These are phyloP conservation scores for Zelleria hepariella DNA, from an alignment of 2,888 invertebrate species.

Conservation along the genomic window DNA sequence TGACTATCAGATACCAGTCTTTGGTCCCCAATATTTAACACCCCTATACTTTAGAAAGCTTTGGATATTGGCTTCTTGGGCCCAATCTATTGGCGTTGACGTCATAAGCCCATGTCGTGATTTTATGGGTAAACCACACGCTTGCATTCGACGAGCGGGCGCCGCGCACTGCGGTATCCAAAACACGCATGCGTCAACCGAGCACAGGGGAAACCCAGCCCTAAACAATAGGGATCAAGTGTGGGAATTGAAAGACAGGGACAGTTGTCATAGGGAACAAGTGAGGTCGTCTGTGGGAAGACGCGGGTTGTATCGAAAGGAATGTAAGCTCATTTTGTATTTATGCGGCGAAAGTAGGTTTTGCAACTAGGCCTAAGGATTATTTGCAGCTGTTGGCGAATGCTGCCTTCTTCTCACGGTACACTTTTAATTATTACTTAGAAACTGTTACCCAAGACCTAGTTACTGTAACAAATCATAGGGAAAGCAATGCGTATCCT, in stretches of 20 bases:
- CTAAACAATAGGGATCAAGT: constrained; percentile 21
- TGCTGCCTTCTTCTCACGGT: too few species aligned
- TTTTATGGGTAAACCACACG: constrained; percentile 59
- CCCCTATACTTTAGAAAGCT: neutral
- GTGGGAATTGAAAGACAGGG: constrained; percentile 1
- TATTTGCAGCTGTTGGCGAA: too few species aligned
- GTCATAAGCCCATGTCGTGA: constrained; percentile 21
- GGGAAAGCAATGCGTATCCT: too few species aligned
- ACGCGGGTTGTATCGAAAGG: constrained; percentile 29
- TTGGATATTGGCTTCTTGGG: neutral
- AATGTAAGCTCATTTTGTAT: constrained; percentile 19
- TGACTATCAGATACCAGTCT: neutral
- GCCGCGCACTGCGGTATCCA: constrained; percentile 68
- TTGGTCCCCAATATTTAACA: neutral
- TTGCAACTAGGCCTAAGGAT: neutral
- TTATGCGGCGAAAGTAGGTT: neutral
- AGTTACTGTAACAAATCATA: too few species aligned
- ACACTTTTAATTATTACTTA: too few species aligned
- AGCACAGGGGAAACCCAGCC: constrained; percentile 27
- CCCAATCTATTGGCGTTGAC: constrained; percentile 4
- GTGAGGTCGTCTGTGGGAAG: constrained; percentile 1
- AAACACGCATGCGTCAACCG: constrained; percentile 55
- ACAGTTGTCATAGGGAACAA: neutral
- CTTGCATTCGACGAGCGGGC: constrained; percentile 49
- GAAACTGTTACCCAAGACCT: too few species aligned